Evolutionary conservation across 1,140 invertebrate species (phyloP).

Genomic region (Triops longicaudatus): DNA sequence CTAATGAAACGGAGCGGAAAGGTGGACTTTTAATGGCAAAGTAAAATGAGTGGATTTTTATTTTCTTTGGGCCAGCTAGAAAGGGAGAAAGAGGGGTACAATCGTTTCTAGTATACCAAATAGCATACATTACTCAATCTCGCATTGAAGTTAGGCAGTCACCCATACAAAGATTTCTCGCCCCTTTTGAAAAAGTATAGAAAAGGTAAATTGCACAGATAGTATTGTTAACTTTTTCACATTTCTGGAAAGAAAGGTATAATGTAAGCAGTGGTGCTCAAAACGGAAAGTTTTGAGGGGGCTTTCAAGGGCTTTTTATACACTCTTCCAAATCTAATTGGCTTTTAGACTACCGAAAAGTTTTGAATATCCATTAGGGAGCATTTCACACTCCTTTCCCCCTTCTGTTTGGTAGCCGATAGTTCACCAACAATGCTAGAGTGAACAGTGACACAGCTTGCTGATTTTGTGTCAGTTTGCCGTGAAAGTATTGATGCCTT

Average conservation of each 20-base stretch:
- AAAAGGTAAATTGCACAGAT: neutral
- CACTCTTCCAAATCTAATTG: neutral
- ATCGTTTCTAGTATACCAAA: neutral
- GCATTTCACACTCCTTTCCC: neutral
- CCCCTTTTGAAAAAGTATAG: neutral
- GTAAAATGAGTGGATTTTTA: neutral
- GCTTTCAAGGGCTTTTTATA: neutral
- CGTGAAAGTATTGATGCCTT: constrained; percentile 1
- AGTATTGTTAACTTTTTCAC: neutral
- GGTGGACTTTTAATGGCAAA: neutral
- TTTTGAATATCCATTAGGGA: neutral
- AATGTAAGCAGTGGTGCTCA: neutral
- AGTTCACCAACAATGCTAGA: neutral
- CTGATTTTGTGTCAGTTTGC: neutral
- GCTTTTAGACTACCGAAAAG: neutral
- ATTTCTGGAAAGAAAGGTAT: neutral
- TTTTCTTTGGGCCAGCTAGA: neutral
- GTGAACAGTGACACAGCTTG: neutral
- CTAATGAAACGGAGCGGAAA: constrained; percentile 12
- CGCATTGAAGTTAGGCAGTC: neutral
- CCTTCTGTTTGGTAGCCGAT: neutral
- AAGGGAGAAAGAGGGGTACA: neutral
- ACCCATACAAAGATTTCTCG: neutral
- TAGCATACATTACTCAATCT: neutral
- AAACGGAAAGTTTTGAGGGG: neutral